These are phyloP conservation scores for Lapara coniferarum DNA, from an alignment of 2,888 invertebrate species.

Conservation along the genomic window DNA sequence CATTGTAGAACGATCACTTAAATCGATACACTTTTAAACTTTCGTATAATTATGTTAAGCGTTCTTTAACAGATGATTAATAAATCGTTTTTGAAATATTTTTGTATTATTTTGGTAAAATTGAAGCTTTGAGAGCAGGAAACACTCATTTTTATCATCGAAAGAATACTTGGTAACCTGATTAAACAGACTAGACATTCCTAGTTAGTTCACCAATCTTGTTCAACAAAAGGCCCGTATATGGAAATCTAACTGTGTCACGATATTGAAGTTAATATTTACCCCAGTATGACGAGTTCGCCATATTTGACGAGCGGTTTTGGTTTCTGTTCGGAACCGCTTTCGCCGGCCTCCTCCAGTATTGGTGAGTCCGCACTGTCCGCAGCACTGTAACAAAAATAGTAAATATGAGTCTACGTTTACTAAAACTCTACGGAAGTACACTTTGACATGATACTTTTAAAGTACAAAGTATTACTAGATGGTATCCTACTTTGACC, in stretches of 20 bases:
- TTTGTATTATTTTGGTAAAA: too few species aligned
- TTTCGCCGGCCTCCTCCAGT: constrained; percentile 89
- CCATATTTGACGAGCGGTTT: constrained; percentile 93
- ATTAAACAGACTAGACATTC: too few species aligned
- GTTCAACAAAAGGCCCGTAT: background rate
- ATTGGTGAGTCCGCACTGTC: constrained; percentile 88
- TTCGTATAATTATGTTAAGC: background rate
- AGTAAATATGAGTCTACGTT: background rate
- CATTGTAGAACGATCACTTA: background rate
- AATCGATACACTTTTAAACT: background rate
- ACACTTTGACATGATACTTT: too few species aligned
- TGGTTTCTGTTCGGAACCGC: constrained; percentile 90
- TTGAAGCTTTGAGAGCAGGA: too few species aligned
- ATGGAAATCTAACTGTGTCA: background rate
- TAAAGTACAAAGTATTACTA: too few species aligned
- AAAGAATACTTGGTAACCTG: too few species aligned
- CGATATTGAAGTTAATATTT: constrained; percentile 61
- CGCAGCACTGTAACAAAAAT: constrained; percentile 74
- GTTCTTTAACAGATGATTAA: background rate
- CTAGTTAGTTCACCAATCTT: background rate
- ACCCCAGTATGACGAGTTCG: constrained; percentile 97
- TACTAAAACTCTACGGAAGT: too few species aligned
- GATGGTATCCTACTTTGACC: too few species aligned
- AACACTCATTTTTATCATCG: too few species aligned
- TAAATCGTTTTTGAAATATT: too few species aligned